Conservation (phyloP, 2,113 vertebrate genomes). For the Spea multiplicata region DNA sequence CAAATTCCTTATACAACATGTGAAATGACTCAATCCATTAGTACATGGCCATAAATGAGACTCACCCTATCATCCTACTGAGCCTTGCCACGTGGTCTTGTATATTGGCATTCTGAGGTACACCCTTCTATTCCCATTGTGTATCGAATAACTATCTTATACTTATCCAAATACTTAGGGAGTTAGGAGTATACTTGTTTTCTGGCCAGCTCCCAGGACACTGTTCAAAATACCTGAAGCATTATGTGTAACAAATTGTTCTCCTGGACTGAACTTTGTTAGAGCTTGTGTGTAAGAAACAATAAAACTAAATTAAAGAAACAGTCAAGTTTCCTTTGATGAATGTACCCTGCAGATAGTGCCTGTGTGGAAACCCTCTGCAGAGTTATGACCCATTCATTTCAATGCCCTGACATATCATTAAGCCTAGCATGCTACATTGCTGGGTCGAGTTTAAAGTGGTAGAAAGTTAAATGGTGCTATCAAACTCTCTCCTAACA, state of each 20-base stretch:
- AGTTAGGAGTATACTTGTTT: slow-evolving; percentile 11
- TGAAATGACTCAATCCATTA: not conserved
- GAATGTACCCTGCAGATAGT: no score
- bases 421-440: no score
- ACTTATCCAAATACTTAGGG: not conserved
- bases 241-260: not conserved
- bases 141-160: not conserved
- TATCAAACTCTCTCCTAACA: no score
- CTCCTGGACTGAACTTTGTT: not conserved
- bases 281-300: not conserved
- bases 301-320: no score
- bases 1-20: no score
- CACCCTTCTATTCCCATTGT: slow-evolving; percentile 9
- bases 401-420: no score
- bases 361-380: no score
- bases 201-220: slow-evolving; percentile 4
- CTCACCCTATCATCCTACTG: not conserved
- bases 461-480: no score
- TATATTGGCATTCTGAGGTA: not conserved
- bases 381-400: no score
- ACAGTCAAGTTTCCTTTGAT: no score
- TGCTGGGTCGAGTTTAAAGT: no score
- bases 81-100: not conserved
- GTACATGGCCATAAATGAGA: not conserved
- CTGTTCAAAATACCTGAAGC: not conserved